phyloP scores from a whole-genome alignment of 1,140 invertebrate species.

The Ips typographus region DNA sequence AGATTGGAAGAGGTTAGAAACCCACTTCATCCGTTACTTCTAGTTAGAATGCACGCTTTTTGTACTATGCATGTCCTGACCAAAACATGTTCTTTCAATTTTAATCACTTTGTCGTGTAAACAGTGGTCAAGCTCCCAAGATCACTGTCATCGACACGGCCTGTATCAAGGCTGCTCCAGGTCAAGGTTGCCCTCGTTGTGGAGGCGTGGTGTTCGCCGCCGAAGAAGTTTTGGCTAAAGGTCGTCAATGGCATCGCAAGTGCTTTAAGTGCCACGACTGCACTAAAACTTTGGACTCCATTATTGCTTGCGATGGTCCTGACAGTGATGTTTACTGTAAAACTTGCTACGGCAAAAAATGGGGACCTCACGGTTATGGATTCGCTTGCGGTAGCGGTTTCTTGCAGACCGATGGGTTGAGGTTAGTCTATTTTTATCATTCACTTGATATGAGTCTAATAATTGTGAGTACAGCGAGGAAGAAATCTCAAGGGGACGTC shows the following conservation, averaged over 20 bases:
- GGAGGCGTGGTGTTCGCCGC: constrained; percentile 89
- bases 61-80: neutral
- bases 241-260: constrained; percentile 94
- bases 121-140: constrained; percentile 67
- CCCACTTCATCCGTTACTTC: neutral
- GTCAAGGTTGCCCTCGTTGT: constrained; percentile 86
- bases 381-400: constrained; percentile 94
- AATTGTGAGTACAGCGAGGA: constrained; percentile 65
- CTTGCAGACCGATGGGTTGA: constrained; percentile 83
- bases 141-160: constrained; percentile 79
- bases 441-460: constrained; percentile 3
- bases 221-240: constrained; percentile 84
- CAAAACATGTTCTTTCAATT: neutral
- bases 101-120: neutral
- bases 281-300: constrained; percentile 88
- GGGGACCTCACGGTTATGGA: constrained; percentile 92
- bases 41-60: constrained; percentile 7
- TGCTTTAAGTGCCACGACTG: constrained; percentile 97
- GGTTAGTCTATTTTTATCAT: constrained; percentile 60
- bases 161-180: constrained; percentile 75
- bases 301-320: constrained; percentile 89
- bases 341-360: constrained; percentile 89
- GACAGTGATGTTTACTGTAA: constrained; percentile 92
- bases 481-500: constrained; percentile 72
- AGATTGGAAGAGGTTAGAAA: constrained; percentile 63